These are phyloP conservation scores for Pangasianodon gigas DNA, from an alignment of 2,113 vertebrate genomes.

Conservation along the genomic window DNA sequence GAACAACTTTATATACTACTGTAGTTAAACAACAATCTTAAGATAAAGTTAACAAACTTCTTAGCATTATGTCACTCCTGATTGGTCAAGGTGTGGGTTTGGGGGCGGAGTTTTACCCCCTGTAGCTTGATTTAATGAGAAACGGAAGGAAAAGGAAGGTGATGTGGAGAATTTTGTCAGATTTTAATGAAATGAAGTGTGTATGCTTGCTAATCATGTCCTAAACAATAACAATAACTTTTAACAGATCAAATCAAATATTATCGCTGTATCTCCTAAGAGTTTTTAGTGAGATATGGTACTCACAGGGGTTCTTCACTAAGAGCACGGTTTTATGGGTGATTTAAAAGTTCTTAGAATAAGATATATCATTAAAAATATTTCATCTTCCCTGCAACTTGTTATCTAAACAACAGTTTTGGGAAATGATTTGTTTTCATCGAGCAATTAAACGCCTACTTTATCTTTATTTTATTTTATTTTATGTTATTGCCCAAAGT, in stretches of 20 bases:
- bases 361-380: background rate
- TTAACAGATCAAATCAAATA: background rate
- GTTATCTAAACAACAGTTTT: slow-evolving; percentile 66
- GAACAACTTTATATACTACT: background rate
- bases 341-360: background rate
- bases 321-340: background rate
- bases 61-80: background rate
- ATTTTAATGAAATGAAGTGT: background rate
- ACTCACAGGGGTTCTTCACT: background rate
- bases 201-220: background rate
- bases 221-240: background rate
- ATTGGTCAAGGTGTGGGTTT: background rate
- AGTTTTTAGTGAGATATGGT: background rate
- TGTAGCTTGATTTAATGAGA: background rate
- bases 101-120: background rate
- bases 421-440: slow-evolving; percentile 74
- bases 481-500: slow-evolving; percentile 59
- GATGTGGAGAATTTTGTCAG: background rate
- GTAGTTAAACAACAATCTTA: background rate
- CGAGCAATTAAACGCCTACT: slow-evolving; percentile 77
- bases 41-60: background rate
- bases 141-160: background rate
- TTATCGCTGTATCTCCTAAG: background rate
- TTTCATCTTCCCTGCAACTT: slow-evolving; percentile 15
- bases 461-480: slow-evolving; percentile 68